These are phyloP conservation scores for Hyles lineata DNA, from an alignment of 2,888 invertebrate genomes.

Conservation along the genomic window DNA sequence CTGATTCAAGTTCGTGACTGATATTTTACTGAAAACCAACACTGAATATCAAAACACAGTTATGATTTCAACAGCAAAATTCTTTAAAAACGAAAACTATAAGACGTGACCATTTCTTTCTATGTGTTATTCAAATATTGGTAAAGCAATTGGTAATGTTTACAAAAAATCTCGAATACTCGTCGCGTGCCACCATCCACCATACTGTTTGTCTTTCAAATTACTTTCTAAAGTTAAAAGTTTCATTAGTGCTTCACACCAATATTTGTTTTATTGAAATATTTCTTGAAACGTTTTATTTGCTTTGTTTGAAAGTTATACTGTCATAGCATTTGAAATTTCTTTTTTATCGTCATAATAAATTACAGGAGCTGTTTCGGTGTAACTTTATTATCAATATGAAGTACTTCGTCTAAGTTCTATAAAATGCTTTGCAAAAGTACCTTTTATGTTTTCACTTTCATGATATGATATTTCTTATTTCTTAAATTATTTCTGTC, in stretches of 20 bases:
- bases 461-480: not conserved
- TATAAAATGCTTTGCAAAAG: not conserved
- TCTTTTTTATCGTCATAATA: slow-evolving; percentile 6
- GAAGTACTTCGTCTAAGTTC: slow-evolving; percentile 6
- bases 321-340: slow-evolving; percentile 20
- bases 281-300: slow-evolving; percentile 23
- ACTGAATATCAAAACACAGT: not conserved
- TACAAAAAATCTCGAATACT: slow-evolving; percentile 49
- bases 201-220: slow-evolving; percentile 55
- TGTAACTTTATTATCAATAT: not conserved
- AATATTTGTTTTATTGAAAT: slow-evolving; percentile 39
- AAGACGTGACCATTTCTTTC: slow-evolving; percentile 49
- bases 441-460: not conserved
- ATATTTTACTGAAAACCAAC: too few relatives aligned
- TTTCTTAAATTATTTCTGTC: not conserved
- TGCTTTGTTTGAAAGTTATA: slow-evolving; percentile 8
- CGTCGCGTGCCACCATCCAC: slow-evolving; percentile 53
- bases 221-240: slow-evolving; percentile 43
- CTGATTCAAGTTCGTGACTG: too few relatives aligned
- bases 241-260: slow-evolving; percentile 42
- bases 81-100: slow-evolving; percentile 17
- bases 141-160: slow-evolving; percentile 54
- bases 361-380: slow-evolving; percentile 7
- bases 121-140: slow-evolving; percentile 53
- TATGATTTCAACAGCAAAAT: slow-evolving; percentile 3